Conservation (phyloP, 1,140 invertebrate genomes). For the Nautilus pompilius region DNA sequence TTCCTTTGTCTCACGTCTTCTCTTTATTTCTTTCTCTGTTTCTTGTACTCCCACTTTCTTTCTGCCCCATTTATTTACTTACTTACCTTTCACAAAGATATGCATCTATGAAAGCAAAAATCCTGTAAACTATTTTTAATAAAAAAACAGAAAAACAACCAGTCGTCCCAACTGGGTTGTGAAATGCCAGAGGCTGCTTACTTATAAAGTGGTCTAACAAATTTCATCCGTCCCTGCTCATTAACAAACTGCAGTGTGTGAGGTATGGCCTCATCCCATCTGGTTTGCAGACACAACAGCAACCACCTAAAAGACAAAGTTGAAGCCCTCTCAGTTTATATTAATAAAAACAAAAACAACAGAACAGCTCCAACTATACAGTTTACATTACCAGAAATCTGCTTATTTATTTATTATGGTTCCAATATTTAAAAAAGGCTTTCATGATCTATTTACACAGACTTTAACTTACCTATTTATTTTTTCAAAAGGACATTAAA, state of each 20-base stretch:
- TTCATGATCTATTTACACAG: too few species aligned
- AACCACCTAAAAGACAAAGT: slow-evolving; percentile 64
- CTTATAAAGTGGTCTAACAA: slow-evolving; percentile 78
- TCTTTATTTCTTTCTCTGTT: neutral
- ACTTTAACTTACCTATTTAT: too few species aligned
- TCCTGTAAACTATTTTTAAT: neutral
- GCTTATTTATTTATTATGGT: too few species aligned
- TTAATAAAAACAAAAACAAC: too few species aligned
- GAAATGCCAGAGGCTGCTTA: slow-evolving; percentile 35
- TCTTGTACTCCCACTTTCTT: neutral
- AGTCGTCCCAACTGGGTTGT: neutral
- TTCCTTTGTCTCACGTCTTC: too few species aligned
- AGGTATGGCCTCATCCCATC: slow-evolving; percentile 66
- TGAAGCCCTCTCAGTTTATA: too few species aligned
- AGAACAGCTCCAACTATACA: too few species aligned
- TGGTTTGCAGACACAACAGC: slow-evolving; percentile 70
- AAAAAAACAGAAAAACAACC: neutral
- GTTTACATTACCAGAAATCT: too few species aligned
- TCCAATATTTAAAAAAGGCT: too few species aligned
- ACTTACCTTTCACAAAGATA: neutral
- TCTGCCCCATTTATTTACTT: neutral
- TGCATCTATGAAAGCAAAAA: neutral
- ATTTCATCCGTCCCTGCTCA: slow-evolving; percentile 86
- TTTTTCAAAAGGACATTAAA: too few species aligned
- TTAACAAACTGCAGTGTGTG: slow-evolving; percentile 74